Evolutionary conservation across 2,797 vertebrate species (phyloP).

Genomic region (Eospalax fontanierii): DNA sequence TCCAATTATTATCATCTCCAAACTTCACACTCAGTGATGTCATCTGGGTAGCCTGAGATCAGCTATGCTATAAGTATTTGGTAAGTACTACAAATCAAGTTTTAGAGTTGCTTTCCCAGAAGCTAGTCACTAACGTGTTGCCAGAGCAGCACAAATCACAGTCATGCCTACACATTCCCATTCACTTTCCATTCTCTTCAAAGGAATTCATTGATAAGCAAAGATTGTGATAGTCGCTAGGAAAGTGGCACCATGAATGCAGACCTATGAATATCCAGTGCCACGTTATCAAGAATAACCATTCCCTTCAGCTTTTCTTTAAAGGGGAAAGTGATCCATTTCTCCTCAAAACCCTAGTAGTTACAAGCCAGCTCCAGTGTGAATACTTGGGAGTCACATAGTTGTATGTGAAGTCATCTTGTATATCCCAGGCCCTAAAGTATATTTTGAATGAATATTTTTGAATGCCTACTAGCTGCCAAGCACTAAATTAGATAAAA

Average conservation of each 20-base stretch:
- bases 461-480: neutral
- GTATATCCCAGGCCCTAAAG: neutral
- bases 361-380: neutral
- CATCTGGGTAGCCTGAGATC: neutral
- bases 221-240: neutral
- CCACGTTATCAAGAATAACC: neutral
- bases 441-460: constrained; percentile 41
- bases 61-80: neutral
- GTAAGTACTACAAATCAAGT: neutral
- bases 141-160: neutral
- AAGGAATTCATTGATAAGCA: constrained; percentile 47
- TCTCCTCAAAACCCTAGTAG: neutral
- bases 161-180: neutral
- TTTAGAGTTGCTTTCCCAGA: neutral
- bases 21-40: neutral
- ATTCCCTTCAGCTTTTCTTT: constrained; percentile 56
- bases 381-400: neutral
- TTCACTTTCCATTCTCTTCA: neutral
- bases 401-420: neutral
- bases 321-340: constrained; percentile 3
- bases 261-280: neutral
- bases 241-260: neutral
- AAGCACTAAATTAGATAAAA: constrained; percentile 35
- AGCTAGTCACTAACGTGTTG: constrained; percentile 24
- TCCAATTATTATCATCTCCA: neutral